Conservation (phyloP, 2,797 vertebrate genomes). For the Melanogrammus aeglefinus region DNA sequence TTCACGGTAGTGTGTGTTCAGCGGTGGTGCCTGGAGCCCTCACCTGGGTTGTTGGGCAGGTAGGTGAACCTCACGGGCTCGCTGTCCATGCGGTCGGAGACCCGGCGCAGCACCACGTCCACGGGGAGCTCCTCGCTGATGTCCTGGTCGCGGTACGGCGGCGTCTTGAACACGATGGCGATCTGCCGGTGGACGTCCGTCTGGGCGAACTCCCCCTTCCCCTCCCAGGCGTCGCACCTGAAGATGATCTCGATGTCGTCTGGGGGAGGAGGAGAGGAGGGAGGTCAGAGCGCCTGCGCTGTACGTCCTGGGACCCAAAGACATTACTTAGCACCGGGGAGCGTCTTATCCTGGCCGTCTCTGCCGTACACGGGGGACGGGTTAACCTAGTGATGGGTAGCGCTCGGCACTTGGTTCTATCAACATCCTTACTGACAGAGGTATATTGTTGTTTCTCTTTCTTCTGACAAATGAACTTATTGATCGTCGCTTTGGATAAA, state of each 20-base stretch:
- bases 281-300: not conserved
- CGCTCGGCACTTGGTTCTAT: no score
- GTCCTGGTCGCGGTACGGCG: conserved; percentile 84
- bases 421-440: no score
- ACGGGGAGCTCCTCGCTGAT: conserved; percentile 80
- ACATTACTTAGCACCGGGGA: no score
- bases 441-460: no score
- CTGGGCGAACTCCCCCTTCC: conserved; percentile 87
- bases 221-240: conserved; percentile 81
- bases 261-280: conserved; percentile 41
- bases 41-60: conserved; percentile 80
- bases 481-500: no score
- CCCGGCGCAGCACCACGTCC: conserved; percentile 77
- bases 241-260: conserved; percentile 92
- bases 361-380: no score
- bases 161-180: conserved; percentile 88
- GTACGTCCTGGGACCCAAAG: no score
- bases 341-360: no score
- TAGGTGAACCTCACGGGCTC: conserved; percentile 82
- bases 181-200: conserved; percentile 93
- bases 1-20: not conserved
- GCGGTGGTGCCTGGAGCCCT: conserved; percentile 18
- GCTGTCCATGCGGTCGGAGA: conserved; percentile 89
- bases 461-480: no score
- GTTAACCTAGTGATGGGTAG: no score